Base-by-base conservation (phyloP, 2,888 invertebrate species). In the Pristionchus exspectatus region DNA sequence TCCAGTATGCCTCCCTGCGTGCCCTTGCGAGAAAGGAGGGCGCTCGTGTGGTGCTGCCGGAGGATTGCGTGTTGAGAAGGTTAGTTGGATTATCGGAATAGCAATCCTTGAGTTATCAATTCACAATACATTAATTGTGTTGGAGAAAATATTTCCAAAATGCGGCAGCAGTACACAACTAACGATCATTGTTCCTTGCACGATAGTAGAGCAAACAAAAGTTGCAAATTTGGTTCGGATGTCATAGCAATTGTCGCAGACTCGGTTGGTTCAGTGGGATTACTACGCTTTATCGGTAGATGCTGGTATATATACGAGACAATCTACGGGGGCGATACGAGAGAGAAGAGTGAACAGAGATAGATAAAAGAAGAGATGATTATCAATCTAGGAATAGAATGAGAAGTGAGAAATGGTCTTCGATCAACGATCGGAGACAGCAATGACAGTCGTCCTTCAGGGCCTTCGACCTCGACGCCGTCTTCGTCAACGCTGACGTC, bases 1-100 rank as follows among this genome's bases (percentile, higher is more conserved):
- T 95, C 91, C 93, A 94, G 90, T 90, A 93, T 83, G 94, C 95
- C 21, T 90, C 93, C 27, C 90, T 94, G 30, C 54, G 91, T 2
- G 91, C 91, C 14, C 86, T 94, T 2, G 94, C 95, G 2, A 54
- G 59, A 27, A 38, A 91, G 21, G 50, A 91, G 63, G 84, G 91
- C 14, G 92, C 93, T 7, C 91, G 72, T 38, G 85, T 95, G 56
- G 86, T 95, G n/a, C 88, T 95, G 59, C 93, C 94, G 14, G 90
- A 90, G 10, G 69, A 90, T 9, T 90, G 90, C 33, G 81, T 88
- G 24, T 88, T 92, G 27, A 86, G 92, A 50, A 89, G 92, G 87
- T 87, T 9, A 10, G 44, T 9, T 9, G 10, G 10, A 7, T 10
- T 50, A 50, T 50, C 38, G 38, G 38, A n/a, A n/a, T n/a, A n/a